Evolutionary conservation across 2,113 vertebrate genomes (phyloP), one percentile per base, ranked within the genome.

Genomic region (Anguilla japonica): DNA sequence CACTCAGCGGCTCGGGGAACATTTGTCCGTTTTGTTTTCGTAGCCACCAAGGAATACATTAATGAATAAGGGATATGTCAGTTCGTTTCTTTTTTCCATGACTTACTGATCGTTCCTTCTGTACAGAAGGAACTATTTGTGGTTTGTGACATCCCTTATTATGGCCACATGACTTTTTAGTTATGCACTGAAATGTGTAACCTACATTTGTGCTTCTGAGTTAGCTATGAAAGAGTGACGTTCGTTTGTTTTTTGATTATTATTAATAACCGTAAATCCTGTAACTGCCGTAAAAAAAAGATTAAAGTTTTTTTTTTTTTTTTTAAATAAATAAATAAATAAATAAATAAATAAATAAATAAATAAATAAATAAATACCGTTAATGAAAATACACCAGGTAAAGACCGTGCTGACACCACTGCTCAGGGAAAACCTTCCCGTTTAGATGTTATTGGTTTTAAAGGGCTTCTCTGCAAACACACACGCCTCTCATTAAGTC

Each of bases 121-220:
- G 63, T 2, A 34, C n/a, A 85, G 16, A 22, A 39, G 43, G 41
- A 71, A 75, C 46, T 84, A 78, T 34, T 14, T 39, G 67, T 50
- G 84, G n/a, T 79, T 57, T 53, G 46, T 39, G 34, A 71, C 78
- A 34, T 53, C n/a, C 75, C n/a, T 20, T 18, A 85, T 50, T 85
- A 85, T 79, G 67, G 43, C 34, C 84, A 85, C 71, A 79, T 53
- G 43, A 85, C 50, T 60, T 75, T 34, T 75, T 26, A 41, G 60
- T 26, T 39, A 75, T 34, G 63, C 26, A 75, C 16, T 60, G 78
- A n/a, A 46, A 34, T 13, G 15, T 46, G 7, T 1, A 75, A 16
- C 56, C 8, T 56, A 20, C 56, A 60, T 60, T 60, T 26, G 15
- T 78, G 26, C 20, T 26, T 71, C 26, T 71, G 20, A 71, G 63